These are phyloP conservation scores for Palythoa caribaeorum DNA, from an alignment of 92 coral and sea anemone species.

Conservation along the genomic window DNA sequence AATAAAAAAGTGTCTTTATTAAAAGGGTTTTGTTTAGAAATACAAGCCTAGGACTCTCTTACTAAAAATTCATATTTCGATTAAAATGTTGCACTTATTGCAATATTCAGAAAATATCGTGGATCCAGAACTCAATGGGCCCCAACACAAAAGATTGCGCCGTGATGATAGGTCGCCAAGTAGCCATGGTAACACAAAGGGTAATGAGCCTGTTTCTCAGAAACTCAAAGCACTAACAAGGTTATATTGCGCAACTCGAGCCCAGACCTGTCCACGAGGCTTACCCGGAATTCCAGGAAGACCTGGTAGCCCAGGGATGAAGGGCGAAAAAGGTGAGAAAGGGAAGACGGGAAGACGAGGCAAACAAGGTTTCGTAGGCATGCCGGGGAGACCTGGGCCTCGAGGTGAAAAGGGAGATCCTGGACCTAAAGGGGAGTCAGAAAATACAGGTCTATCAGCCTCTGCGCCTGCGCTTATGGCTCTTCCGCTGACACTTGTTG, in stretches of 20 bases:
- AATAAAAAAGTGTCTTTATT: no score
- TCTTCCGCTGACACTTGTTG: constrained; percentile 8
- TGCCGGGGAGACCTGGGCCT: constrained; percentile 26
- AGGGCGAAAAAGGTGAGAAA: constrained; percentile 29
- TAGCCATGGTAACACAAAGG: neutral
- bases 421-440: constrained; percentile 33
- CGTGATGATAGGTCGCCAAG: neutral
- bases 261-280: constrained; percentile 45
- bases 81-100: neutral
- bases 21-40: no score
- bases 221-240: constrained; percentile 32
- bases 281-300: constrained; percentile 32
- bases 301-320: constrained; percentile 21
- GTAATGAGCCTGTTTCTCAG: neutral
- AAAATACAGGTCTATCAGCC: constrained; percentile 17
- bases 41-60: no score
- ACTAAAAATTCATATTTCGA: neutral
- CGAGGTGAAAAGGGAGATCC: constrained; percentile 21
- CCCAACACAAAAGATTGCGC: neutral
- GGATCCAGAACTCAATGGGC: neutral
- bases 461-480: constrained; percentile 30
- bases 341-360: constrained; percentile 34
- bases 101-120: neutral
- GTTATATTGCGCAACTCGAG: constrained; percentile 35
- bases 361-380: constrained; percentile 31